Evolutionary conservation across 2,888 invertebrate genomes (phyloP).

Genomic region (Pammene aurita): DNA sequence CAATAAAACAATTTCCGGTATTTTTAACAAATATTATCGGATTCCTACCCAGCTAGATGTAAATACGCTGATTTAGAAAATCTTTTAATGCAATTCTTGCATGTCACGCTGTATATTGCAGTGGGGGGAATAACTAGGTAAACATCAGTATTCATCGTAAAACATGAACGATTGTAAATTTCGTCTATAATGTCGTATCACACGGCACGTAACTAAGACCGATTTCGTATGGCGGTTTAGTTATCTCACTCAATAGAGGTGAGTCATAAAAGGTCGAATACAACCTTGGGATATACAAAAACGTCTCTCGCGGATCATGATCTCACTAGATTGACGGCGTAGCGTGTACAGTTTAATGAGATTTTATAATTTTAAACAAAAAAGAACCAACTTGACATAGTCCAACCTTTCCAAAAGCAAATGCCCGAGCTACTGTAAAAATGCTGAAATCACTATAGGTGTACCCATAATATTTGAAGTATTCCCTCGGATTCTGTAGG

Average conservation of each 20-base stretch:
- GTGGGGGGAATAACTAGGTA: conserved; percentile 7
- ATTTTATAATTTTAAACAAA: no score
- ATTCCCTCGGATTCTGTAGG: no score
- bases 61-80: no score
- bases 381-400: no score
- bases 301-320: conserved; percentile 1
- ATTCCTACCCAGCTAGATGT: no score
- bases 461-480: no score
- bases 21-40: no score
- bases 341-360: neutral
- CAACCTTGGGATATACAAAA: conserved; percentile 25
- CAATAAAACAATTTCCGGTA: no score
- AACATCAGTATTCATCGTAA: neutral
- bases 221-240: conserved; percentile 3
- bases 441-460: no score
- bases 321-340: neutral
- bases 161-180: neutral
- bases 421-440: no score
- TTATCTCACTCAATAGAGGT: conserved; percentile 4
- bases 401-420: no score
- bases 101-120: neutral
- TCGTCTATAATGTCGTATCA: neutral
- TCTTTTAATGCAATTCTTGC: no score
- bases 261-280: conserved; percentile 18
- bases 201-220: neutral